These are phyloP conservation scores for Dolichallabes microphthalmus DNA, from an alignment of 2,113 vertebrate genomes.

Conservation along the genomic window DNA sequence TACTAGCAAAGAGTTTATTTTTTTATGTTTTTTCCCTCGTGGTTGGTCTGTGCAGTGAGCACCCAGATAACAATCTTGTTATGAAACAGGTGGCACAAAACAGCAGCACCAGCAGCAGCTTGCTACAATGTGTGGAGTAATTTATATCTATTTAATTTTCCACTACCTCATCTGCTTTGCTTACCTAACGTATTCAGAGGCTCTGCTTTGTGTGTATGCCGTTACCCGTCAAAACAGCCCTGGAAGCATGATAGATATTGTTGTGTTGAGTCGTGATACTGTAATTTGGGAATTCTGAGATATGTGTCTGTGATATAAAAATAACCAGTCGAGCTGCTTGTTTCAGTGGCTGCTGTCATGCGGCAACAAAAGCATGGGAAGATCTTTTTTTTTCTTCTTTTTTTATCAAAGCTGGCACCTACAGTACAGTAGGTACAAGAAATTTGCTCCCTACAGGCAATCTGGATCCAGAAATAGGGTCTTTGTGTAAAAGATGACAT, in stretches of 20 bases:
- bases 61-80: neutral
- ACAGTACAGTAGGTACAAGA: neutral
- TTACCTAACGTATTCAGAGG: neutral
- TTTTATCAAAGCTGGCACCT: slow-evolving; percentile 13
- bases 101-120: neutral
- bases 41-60: neutral
- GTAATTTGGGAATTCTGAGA: slow-evolving; percentile 24
- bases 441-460: neutral
- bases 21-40: neutral
- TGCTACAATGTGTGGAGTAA: neutral
- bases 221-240: slow-evolving; percentile 12
- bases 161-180: slow-evolving; percentile 24
- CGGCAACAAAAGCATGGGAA: neutral
- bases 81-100: slow-evolving; percentile 14
- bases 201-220: slow-evolving; percentile 2
- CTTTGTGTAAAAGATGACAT: neutral
- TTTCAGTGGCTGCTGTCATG: neutral
- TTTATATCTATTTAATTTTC: slow-evolving; percentile 37
- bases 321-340: slow-evolving; percentile 15
- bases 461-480: neutral
- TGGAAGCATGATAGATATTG: slow-evolving; percentile 17
- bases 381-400: neutral
- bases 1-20: too few species aligned
- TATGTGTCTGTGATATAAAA: slow-evolving; percentile 32
- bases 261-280: slow-evolving; percentile 4